Evolutionary conservation across 2,113 vertebrate genomes (phyloP), one percentile per base, ranked within the genome.

Genomic region (Oncorhynchus keta): DNA sequence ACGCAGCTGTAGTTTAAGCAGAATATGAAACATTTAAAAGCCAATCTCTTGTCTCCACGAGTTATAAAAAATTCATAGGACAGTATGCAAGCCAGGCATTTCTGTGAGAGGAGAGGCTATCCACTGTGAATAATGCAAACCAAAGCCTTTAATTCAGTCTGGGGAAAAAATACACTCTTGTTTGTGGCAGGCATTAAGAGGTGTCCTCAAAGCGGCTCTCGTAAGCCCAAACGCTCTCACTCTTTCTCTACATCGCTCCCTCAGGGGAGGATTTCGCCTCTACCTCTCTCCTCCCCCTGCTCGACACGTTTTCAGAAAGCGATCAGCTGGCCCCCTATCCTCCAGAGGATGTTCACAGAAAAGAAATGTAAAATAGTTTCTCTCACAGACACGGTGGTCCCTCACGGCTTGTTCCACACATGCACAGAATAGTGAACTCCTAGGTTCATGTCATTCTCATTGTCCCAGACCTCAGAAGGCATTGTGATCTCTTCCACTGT

Each of bases 11-110:
- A 76, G 84, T 79, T 90, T 71, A 76, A 87, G 88, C 75, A 86
- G 84, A 89, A 84, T 78, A 92, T 92, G 82, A 93, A 92, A 92
- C 88, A 90, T 91, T 91, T 65, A 92, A 86, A 84, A 65, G 72
- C 59, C 81, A 86, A 82, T 85, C 88, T 87, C 87, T 84, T 65
- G 72, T 84, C 86, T 89, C 75, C 79, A 51, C 14, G 4, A 51
- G 49, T 55, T 16, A 55, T 55, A 18, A 55, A 55, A 18, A 55
- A 18, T 18, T 18, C 14, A 55, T 18, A 55, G 14, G 51, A 55
- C 16, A 18, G 51, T 55, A 18, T 55, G 51, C 51, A 55, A 55
- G 51, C 51, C 51, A 55, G 51, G 51, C 51, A 55, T 55, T 55
- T 55, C 13, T 55, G 16, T 55, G 51, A 18, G 51, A 55, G 51